Base-by-base conservation (phyloP, 2,888 invertebrate genomes). In the Criorhina ranunculi region DNA sequence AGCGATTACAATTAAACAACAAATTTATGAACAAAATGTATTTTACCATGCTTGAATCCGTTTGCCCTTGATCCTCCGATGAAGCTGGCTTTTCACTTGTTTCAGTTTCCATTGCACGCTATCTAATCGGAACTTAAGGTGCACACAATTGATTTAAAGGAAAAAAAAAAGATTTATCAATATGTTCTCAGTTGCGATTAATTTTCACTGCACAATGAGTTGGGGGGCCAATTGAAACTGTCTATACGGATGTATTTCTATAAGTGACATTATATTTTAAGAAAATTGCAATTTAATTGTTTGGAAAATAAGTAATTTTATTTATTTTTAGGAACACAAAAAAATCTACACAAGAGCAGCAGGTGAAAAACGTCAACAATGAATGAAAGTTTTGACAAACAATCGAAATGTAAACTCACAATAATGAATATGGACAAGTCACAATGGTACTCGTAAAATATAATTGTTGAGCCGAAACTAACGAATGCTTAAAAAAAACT, bases 31-130 rank as follows among this genome's bases (percentile, higher is more conserved):
- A 46, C 53, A 24, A 40, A 5, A 17, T 31, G 17, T 19, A 6
- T 31, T 46, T 76, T 86, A 87, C 87, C 86, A 87, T 78, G 66
- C 80, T 86, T 17, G 86, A 86, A 53, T 88, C 87, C 19, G 82
- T 76, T 42, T 69, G 66, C 24, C 73, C 73, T 46, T 76, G 78
- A n/a, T 87, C 87, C 1, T 87, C 87, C 19, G 51, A 66, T 44
- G 76, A 57, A 29, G 42, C 31, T 8, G 46, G 24, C 31, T 49
- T 51, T n/a, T 7, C 37, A 76, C 29, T 69, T 35, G 59, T 55
- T 19, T 78, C 72, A 7, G 42, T 59, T 44, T 80, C 86, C 78
- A 76, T 76, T 24, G n/a, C 51, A n/a, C n/a, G n/a, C 12, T 7
- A 37, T 24, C 42, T 67, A 33, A 11, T 12, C 37, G 1, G 7